Base-by-base conservation (phyloP, 2,888 invertebrate genomes). In the Trissoscelio sp. region DNA sequence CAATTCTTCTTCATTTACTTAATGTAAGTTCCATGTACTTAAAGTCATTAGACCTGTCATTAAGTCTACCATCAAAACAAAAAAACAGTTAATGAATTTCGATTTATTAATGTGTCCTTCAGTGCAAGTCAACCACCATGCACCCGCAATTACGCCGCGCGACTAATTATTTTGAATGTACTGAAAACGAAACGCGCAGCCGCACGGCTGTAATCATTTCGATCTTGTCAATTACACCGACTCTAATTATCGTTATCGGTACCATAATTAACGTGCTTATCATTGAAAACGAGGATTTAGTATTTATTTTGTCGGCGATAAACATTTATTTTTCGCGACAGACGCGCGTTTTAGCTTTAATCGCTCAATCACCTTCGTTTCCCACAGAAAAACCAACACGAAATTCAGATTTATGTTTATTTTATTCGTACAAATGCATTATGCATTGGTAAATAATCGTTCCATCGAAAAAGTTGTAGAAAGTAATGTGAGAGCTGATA, bases 121-220 rank as follows among this genome's bases (percentile, higher is more conserved):
- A 62, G 39, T 34, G 12, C 14, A 58, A 46, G 46, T 51, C 44
- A 44, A 28, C 37, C 44, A 44, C 44, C 44, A 31, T 31, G 37
- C 53, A 53, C 28, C 42, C 14, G 34, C 62, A 74, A 73, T 55
- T 64, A 73, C 55, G 18, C 16, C 18, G 58, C n/a, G 34, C 51
- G 12, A 60, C 62, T 62, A 73, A 73, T 73, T 62, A 73, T 73
- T 62, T 73, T 53, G 70, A 72, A 60, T 72, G 72, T 39, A 37
- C 34, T 73, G 42, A 73, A 73, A 60, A 53, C 51, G 44, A 73
- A 73, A 58, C 28, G 51, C 22, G 7, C 31, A 44, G 20, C 46
- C 51, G 39, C 62, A 62, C 16, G 37, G 53, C 12, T 11, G 51
- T 42, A 73, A 73, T 62, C 44, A 51, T 28, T 55, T 42, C 20